Evolutionary conservation across 2,797 vertebrate genomes (phyloP).

Genomic region (Brachyalestes nurse): DNA sequence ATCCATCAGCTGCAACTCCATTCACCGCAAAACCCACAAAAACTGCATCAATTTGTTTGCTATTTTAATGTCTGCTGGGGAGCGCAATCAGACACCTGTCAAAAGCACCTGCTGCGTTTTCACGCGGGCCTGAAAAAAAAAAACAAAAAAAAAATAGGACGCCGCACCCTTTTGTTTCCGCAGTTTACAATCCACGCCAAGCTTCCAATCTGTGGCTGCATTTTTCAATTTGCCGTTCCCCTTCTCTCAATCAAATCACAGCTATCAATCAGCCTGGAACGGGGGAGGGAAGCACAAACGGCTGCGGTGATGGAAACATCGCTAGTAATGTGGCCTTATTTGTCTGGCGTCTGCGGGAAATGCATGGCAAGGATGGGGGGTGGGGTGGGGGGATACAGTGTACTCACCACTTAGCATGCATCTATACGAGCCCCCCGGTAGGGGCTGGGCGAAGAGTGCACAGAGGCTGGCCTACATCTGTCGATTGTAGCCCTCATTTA

Average conservation of each 20-base stretch:
- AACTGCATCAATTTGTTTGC: slow-evolving; percentile 78
- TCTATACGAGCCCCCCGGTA: background rate
- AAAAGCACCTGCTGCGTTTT: slow-evolving; percentile 77
- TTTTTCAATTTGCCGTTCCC: slow-evolving; percentile 85
- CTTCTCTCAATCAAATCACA: slow-evolving; percentile 82
- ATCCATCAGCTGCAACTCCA: slow-evolving; percentile 76
- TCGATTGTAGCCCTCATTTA: slow-evolving; percentile 3
- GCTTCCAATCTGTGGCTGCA: slow-evolving; percentile 80
- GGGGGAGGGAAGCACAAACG: slow-evolving; percentile 54
- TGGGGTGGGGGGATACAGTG: background rate
- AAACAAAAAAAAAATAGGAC: slow-evolving; percentile 65
- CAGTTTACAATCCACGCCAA: slow-evolving; percentile 81
- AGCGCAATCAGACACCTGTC: slow-evolving; percentile 84
- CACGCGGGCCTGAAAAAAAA: slow-evolving; percentile 60
- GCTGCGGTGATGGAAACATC: slow-evolving; percentile 79
- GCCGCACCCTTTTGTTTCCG: slow-evolving; percentile 76
- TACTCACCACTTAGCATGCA: slow-evolving; percentile 1
- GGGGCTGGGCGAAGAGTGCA: background rate
- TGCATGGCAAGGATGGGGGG: too few species aligned
- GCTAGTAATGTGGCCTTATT: slow-evolving; percentile 76
- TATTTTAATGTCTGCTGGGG: slow-evolving; percentile 81
- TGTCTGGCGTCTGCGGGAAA: slow-evolving; percentile 69
- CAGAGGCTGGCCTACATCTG: slow-evolving; percentile 1
- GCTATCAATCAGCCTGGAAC: slow-evolving; percentile 78
- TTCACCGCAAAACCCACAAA: slow-evolving; percentile 49